Conservation (phyloP, 1,140 invertebrate species). For the Coptotermes formosanus region DNA sequence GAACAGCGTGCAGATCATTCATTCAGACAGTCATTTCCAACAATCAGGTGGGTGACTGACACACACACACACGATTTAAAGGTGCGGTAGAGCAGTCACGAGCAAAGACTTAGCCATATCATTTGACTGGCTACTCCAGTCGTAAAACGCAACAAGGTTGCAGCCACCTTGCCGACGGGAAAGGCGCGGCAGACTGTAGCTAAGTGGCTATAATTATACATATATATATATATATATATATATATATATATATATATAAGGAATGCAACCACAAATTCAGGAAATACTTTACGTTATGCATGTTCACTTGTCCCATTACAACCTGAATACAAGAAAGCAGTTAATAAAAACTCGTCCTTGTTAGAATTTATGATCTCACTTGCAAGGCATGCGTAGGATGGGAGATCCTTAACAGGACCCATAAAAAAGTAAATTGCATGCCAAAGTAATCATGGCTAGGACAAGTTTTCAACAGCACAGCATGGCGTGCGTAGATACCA, state of each 20-base stretch:
- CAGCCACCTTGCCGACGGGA: not conserved
- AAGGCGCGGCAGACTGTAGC: not conserved
- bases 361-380: not conserved
- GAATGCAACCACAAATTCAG: not conserved
- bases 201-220: not conserved
- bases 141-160: not conserved
- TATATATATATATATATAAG: too few species aligned
- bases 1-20: not conserved
- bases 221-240: too few species aligned
- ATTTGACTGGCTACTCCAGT: not conserved
- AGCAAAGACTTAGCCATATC: not conserved
- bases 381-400: not conserved
- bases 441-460: too few species aligned
- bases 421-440: too few species aligned
- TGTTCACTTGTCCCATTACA: not conserved
- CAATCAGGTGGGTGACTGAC: not conserved
- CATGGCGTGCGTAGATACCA: too few species aligned
- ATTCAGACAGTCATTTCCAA: not conserved
- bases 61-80: not conserved
- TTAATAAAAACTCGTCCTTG: slow-evolving; percentile 1
- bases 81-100: not conserved
- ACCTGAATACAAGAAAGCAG: not conserved
- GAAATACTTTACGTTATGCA: not conserved
- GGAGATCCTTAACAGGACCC: too few species aligned
- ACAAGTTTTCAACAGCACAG: too few species aligned